phyloP scores from a whole-genome alignment of 2,797 vertebrate genomes.

The Aeoliscus strigatus region DNA sequence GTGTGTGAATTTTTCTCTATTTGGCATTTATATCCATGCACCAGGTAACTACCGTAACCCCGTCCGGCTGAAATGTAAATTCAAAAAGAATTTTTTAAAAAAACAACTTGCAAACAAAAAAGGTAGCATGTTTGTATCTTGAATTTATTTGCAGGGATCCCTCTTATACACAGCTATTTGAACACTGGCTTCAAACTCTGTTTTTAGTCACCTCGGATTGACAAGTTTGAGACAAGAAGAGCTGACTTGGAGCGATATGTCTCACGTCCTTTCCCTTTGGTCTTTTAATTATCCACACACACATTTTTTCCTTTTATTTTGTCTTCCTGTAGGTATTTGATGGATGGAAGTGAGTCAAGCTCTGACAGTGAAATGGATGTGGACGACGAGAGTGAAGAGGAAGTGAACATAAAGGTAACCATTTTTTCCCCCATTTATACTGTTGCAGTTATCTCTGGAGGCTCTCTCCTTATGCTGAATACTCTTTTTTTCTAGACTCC shows the following conservation, averaged over 20 bases:
- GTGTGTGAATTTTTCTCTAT: too few species aligned
- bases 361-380: slow-evolving; percentile 76
- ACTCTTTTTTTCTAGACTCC: slow-evolving; percentile 29
- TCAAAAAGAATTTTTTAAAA: too few species aligned
- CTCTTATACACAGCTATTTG: too few species aligned
- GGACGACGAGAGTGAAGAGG: slow-evolving; percentile 71
- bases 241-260: slow-evolving; percentile 23
- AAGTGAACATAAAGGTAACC: slow-evolving; percentile 49
- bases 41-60: too few species aligned
- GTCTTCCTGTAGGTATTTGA: slow-evolving; percentile 76
- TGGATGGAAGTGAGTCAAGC: slow-evolving; percentile 78
- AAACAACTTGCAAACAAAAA: too few species aligned
- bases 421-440: background rate
- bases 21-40: too few species aligned
- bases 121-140: too few species aligned
- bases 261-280: slow-evolving; percentile 6
- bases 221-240: slow-evolving; percentile 10
- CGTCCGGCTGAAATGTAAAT: too few species aligned
- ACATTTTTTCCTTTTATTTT: slow-evolving; percentile 5
- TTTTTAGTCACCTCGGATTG: too few species aligned
- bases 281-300: slow-evolving; percentile 39
- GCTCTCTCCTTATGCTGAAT: background rate
- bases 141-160: too few species aligned
- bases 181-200: too few species aligned
- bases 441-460: background rate